Conservation (phyloP, 2,113 vertebrate genomes). For the Pandion haliaetus region DNA sequence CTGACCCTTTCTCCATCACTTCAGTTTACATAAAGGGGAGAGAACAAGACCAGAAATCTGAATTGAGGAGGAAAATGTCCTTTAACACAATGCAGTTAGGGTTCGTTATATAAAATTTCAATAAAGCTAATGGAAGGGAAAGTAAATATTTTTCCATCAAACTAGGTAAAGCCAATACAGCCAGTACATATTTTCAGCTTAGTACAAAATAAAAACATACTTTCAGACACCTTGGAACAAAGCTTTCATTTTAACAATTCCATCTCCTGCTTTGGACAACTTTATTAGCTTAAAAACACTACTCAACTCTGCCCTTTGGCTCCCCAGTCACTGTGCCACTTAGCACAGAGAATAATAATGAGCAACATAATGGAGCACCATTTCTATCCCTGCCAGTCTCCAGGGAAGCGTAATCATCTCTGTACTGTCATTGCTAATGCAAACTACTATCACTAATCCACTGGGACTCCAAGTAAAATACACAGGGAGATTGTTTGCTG, state of each 20-base stretch:
- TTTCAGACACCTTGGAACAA: background rate
- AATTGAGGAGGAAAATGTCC: background rate
- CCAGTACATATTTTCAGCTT: background rate
- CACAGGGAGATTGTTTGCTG: constrained; percentile 27
- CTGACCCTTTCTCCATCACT: background rate
- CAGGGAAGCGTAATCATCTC: constrained; percentile 49
- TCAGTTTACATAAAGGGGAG: background rate
- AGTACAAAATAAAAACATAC: background rate
- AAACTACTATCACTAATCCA: constrained; percentile 25
- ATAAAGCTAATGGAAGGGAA: background rate
- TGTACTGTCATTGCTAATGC: constrained; percentile 41
- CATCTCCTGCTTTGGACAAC: constrained; percentile 19
- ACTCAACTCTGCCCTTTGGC: constrained; percentile 34
- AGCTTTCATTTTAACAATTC: background rate
- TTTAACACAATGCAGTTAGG: background rate
- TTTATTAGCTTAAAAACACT: constrained; percentile 47
- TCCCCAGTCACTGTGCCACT: background rate
- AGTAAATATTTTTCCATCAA: background rate
- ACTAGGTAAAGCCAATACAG: background rate
- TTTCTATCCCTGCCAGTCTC: constrained; percentile 39
- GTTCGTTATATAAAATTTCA: background rate
- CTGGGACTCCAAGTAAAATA: constrained; percentile 3
- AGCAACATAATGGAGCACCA: constrained; percentile 29
- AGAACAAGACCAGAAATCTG: background rate
- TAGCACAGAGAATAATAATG: constrained; percentile 47